Evolutionary conservation across 30 jellyfish, hydroid and myxozoan species (phyloP).

Genomic region (Chironex yamaguchii): DNA sequence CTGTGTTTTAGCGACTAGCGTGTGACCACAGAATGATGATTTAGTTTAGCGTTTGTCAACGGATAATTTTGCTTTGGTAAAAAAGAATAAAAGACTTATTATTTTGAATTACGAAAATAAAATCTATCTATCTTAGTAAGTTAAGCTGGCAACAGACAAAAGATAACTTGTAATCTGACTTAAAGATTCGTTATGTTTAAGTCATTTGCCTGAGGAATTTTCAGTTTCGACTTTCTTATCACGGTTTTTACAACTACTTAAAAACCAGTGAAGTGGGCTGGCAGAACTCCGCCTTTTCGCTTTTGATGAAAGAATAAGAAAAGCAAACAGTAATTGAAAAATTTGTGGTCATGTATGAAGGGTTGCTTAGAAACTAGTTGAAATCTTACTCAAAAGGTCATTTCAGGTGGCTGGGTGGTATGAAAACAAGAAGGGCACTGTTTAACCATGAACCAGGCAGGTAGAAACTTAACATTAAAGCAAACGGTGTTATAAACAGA

Average conservation of each 20-base stretch:
- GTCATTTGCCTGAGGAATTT: background rate
- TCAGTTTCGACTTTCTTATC: background rate
- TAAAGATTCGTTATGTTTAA: background rate
- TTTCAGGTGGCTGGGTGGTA: background rate
- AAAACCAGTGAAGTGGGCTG: background rate
- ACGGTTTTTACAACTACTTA: background rate
- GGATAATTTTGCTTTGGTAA: slow-evolving; percentile 54
- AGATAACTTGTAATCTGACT: background rate
- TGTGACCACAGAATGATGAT: slow-evolving; percentile 94
- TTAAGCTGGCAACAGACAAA: slow-evolving; percentile 1
- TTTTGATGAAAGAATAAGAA: background rate
- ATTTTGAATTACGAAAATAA: background rate
- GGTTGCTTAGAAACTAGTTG: background rate
- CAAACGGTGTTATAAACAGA: too few species aligned
- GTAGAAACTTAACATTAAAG: too few species aligned
- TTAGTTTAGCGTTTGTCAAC: slow-evolving; percentile 89
- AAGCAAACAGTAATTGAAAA: background rate
- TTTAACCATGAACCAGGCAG: too few species aligned
- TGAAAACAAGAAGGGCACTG: too few species aligned
- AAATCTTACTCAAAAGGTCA: background rate
- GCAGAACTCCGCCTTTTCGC: background rate
- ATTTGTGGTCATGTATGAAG: background rate
- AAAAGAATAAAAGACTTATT: background rate
- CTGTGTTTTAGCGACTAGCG: slow-evolving; percentile 90
- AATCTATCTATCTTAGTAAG: background rate